Base-by-base conservation (phyloP, 23 tunicate genomes). In the Halocynthia aurantium region DNA sequence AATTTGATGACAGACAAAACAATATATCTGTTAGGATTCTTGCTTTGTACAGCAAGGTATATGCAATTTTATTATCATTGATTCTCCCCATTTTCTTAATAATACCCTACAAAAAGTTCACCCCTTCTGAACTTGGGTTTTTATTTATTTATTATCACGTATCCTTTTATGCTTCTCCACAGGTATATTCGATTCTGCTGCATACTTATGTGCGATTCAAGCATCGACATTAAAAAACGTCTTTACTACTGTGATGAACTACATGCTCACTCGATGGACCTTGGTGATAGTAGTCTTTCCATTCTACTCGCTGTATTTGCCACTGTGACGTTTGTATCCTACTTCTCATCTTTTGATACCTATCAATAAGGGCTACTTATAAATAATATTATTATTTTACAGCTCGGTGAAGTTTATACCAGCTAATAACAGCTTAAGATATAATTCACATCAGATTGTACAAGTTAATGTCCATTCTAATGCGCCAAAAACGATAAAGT, bases 141-240 rank as follows among this genome's bases (percentile, higher is more conserved):
- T n/a, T n/a, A n/a, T n/a, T n/a, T n/a, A n/a, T n/a, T n/a, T n/a
- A 31, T 31, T 31, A 31, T 31, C 4, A 31, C 44, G 4, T 31
- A 31, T 31, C 44, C 1, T 31, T 31, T 31, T 31, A 31, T 31
- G 44, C 44, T 31, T 60, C n/a, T 60, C 18, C 5, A 21, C 71
- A 90, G 97, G 53, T 90, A 90, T 53, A 51, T 90, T 13, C 69
- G 84, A n/a, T 71, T 90, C 40, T 90, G 97, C 54, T 85, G 86
- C 56, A 69, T 81, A 55, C 65, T 90, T 15, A 90, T 90, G 97
- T 90, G 97, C 57, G 88, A 90, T 52, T 50, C 55, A 12, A 10
- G 13, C 52, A 18, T 90, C 6, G 17, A 56, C 31, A 72, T 77
- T 13, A 55, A 69, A 22, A 84, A 90, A 65, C 62, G 70, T 18